Base-by-base conservation (phyloP, 1,140 invertebrate species). In the Habropoda laboriosa region DNA sequence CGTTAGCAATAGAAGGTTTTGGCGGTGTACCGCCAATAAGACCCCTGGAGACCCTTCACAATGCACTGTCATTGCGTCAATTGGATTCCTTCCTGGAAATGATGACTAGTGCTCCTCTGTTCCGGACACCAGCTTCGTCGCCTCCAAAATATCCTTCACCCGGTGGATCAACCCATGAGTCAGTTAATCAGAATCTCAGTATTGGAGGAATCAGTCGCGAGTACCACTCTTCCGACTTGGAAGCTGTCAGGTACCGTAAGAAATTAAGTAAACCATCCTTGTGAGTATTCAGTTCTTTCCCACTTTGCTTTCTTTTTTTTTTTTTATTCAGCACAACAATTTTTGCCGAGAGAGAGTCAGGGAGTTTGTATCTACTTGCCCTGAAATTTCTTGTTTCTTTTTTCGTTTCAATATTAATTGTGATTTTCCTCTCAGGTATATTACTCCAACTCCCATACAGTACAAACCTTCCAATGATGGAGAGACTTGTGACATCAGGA, bases 41-140 rank as follows among this genome's bases (percentile, higher is more conserved):
- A 61, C 98, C 98, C 1, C 90, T 99, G 88, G 98, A 99, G 93
- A 99, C 98, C 4, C 93, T 99, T 45, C 98, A 99, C 93, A 99
- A 99, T 93, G 97, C 98, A 40, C 92, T 99, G 78, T 99, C 98
- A 38, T 93, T 99, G 81, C 95, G 96, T 49, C 97, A 99, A 90
- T 92, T 99, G 82, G 98, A 99, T 90, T 93, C 93, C 6, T 99
- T 99, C 91, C 92, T 99, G 85, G 96, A 97, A 85, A 94, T 95
- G 83, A 97, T 98, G 94, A 97, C 96, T 0, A 93, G 94, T 38
- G 94, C 95, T 8, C 95, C 95, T 21, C 91, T 96, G 38, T 95
- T 95, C 78, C 94, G 95, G 45, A 96, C 96, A 10, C 95, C 96
- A 35, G 95, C 95, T 5, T 96, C 95, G 2, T 96, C 96, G 47